A percentile compares a stretch with the other conserved stretches of the same genome.
phyloP scores from a whole-genome alignment of 2,888 invertebrate species.

The Proisotoma minuta region DNA sequence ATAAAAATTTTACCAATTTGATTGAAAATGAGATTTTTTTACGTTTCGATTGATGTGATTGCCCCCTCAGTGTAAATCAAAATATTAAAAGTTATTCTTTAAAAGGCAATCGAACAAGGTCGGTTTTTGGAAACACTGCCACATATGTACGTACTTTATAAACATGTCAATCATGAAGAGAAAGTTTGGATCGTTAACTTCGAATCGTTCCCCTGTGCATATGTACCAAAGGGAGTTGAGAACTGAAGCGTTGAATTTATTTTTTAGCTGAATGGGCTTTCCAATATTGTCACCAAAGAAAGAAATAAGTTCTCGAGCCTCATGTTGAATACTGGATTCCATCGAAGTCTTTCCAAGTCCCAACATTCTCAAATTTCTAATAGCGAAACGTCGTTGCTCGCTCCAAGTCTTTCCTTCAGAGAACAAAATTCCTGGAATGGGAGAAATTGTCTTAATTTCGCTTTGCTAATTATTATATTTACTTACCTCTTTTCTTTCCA shows the following conservation, averaged over 20 bases:
- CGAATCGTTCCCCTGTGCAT: conserved; percentile 41
- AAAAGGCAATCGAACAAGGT: too few species aligned
- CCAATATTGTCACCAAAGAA: conserved; percentile 43
- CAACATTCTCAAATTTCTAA: conserved; percentile 38
- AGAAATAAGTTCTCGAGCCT: conserved; percentile 40
- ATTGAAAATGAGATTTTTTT: too few species aligned
- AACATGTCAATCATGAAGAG: conserved; percentile 41
- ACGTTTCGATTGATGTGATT: too few species aligned
- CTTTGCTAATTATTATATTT: not conserved
- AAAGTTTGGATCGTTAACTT: conserved; percentile 43
- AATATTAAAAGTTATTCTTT: too few species aligned
- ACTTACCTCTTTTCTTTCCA: conserved; percentile 41
- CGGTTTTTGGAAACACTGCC: too few species aligned
- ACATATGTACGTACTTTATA: conserved; percentile 35
- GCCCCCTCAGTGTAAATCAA: too few species aligned
- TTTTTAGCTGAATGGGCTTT: conserved; percentile 39
- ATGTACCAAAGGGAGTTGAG: conserved; percentile 46
- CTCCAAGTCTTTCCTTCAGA: conserved; percentile 43
- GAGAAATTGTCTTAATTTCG: not conserved
- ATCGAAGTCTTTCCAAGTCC: conserved; percentile 45
- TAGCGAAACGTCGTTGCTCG: conserved; percentile 43
- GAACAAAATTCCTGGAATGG: conserved; percentile 32
- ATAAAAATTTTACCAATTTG: too few species aligned
- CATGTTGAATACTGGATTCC: conserved; percentile 38
- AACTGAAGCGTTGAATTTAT: conserved; percentile 44